These are phyloP conservation scores for Oscheius sp. DNA, from an alignment of 2,888 invertebrate species.

Conservation along the genomic window DNA sequence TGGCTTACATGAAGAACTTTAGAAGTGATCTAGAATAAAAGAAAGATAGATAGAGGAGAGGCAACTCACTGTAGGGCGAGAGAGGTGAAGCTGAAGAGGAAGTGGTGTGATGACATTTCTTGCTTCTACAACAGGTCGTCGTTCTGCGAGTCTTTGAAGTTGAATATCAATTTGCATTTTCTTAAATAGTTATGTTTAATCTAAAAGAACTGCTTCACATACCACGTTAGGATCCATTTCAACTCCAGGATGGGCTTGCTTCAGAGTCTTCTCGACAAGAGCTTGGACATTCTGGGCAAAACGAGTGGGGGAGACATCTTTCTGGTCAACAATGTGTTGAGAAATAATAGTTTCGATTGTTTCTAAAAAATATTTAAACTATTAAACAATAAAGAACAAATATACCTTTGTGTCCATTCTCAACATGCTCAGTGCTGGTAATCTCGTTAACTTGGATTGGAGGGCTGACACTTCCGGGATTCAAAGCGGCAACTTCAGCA, in stretches of 20 bases:
- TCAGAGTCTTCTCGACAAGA: slow-evolving; percentile 46
- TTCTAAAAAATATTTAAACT: slow-evolving; percentile 2
- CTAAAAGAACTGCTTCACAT: slow-evolving; percentile 27
- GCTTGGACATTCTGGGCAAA: slow-evolving; percentile 55
- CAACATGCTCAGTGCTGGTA: slow-evolving; percentile 36
- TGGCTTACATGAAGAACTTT: slow-evolving; percentile 5
- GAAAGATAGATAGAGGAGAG: not conserved
- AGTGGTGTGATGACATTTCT: slow-evolving; percentile 51
- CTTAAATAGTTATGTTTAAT: slow-evolving; percentile 37
- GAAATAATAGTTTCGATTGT: slow-evolving; percentile 40
- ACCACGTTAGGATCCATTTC: slow-evolving; percentile 53
- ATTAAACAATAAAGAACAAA: not conserved
- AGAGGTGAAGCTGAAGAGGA: slow-evolving; percentile 49
- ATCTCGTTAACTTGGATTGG: slow-evolving; percentile 57
- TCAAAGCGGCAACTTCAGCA: slow-evolving; percentile 45
- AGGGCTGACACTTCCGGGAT: slow-evolving; percentile 40
- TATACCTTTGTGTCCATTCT: slow-evolving; percentile 35
- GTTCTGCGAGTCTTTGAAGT: slow-evolving; percentile 48
- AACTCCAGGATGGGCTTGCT: slow-evolving; percentile 41
- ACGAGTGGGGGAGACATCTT: slow-evolving; percentile 47
- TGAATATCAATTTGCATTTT: slow-evolving; percentile 58
- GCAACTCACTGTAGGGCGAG: slow-evolving; percentile 45
- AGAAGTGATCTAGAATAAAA: not conserved
- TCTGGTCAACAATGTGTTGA: slow-evolving; percentile 37
- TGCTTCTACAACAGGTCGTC: slow-evolving; percentile 46